Evolutionary conservation across 2,888 invertebrate species (phyloP).

Genomic region (Phyllotreta striolata): DNA sequence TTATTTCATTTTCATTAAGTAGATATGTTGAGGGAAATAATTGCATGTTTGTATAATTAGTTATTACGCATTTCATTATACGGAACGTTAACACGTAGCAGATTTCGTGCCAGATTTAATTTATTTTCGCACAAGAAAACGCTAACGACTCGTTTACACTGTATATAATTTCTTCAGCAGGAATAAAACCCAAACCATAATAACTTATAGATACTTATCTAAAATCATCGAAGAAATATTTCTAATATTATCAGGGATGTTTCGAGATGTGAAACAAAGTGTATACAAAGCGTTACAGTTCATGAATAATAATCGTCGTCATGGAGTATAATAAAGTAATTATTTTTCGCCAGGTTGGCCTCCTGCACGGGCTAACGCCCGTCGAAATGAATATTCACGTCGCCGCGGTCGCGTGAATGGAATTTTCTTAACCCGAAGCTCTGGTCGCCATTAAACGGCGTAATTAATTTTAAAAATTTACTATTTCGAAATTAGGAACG

Average conservation of each 20-base stretch:
- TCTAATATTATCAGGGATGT: too few relatives aligned
- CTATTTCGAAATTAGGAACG: conserved; percentile 13
- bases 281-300: conserved; percentile 33
- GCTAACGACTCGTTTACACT: too few relatives aligned
- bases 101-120: too few relatives aligned
- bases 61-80: too few relatives aligned
- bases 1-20: too few relatives aligned
- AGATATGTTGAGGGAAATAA: too few relatives aligned
- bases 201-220: conserved; percentile 7
- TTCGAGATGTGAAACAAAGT: conserved; percentile 21
- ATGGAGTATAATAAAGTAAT: conserved; percentile 36
- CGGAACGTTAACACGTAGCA: too few relatives aligned
- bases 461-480: conserved; percentile 37
- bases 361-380: conserved; percentile 24
- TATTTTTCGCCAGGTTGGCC: conserved; percentile 34
- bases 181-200: too few relatives aligned
- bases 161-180: too few relatives aligned
- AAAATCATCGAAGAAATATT: conserved; percentile 14
- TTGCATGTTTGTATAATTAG: too few relatives aligned
- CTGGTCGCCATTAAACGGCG: conserved; percentile 33
- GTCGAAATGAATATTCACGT: conserved; percentile 34
- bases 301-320: conserved; percentile 34
- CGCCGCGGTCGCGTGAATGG: conserved; percentile 32
- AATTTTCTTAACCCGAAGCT: conserved; percentile 33
- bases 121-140: too few relatives aligned